A percentile compares a stretch with the other conserved stretches of the same genome.
Evolutionary conservation across 2,797 vertebrate genomes (phyloP).

Genomic region (Poeciliopsis presidionis): DNA sequence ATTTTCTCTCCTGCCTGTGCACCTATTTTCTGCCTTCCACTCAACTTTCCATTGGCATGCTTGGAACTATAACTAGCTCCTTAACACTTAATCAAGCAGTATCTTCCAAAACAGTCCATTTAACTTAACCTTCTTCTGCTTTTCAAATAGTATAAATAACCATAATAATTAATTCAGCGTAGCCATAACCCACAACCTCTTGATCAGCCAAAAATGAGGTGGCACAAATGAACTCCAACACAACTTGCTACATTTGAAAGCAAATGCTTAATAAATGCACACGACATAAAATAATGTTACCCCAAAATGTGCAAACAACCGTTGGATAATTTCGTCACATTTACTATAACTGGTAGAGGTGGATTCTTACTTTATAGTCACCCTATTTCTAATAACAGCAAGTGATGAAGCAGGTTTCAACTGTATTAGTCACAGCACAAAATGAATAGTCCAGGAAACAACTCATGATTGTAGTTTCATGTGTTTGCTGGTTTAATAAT

Average conservation of each 20-base stretch:
- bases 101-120: background rate
- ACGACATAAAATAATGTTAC: background rate
- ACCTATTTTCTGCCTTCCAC: background rate
- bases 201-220: background rate
- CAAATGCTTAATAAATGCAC: background rate
- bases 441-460: background rate
- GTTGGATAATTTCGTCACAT: background rate
- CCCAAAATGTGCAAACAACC: background rate
- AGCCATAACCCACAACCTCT: background rate
- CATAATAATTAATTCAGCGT: no score
- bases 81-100: background rate
- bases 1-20: background rate
- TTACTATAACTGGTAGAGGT: background rate
- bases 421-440: constrained; percentile 1
- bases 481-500: background rate
- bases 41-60: background rate
- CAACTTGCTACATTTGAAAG: background rate
- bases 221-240: background rate
- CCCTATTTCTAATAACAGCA: background rate
- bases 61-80: background rate
- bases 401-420: background rate
- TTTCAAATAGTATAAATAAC: background rate
- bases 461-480: background rate
- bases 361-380: background rate
- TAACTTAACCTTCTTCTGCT: background rate